phyloP scores from a whole-genome alignment of 2,113 vertebrate species.

The Nannospalax galili region DNA sequence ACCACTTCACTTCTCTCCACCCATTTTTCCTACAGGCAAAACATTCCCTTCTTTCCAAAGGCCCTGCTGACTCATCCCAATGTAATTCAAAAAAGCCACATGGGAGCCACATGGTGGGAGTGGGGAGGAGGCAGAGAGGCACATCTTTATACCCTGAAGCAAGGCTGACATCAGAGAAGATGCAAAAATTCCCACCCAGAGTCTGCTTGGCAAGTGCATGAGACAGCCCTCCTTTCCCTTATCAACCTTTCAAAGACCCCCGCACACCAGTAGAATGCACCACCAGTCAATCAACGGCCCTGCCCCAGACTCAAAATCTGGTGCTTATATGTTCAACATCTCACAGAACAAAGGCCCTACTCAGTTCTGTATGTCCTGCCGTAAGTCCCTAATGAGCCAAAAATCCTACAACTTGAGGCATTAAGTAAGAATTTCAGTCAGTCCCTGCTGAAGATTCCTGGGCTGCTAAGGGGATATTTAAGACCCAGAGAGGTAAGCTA shows the following conservation, averaged over 20 bases:
- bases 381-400: background rate
- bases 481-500: background rate
- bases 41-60: background rate
- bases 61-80: slow-evolving; percentile 33
- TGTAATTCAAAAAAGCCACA: slow-evolving; percentile 35
- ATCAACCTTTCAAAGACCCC: background rate
- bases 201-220: background rate
- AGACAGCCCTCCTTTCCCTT: background rate
- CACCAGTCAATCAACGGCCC: background rate
- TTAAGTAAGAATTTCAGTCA: slow-evolving; percentile 15
- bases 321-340: background rate
- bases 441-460: background rate
- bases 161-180: slow-evolving; percentile 57
- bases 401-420: background rate
- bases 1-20: background rate
- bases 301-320: background rate
- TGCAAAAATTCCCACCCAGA: background rate
- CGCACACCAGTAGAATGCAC: background rate
- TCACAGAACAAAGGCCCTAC: background rate
- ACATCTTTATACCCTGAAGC: slow-evolving; percentile 2
- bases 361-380: slow-evolving; percentile 19
- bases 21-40: background rate
- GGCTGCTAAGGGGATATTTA: background rate
- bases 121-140: background rate
- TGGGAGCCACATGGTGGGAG: slow-evolving; percentile 58